Evolutionary conservation across 2,888 invertebrate species (phyloP), one percentile per base, ranked within the genome.

Genomic region (Trissolcus brochymenae): DNA sequence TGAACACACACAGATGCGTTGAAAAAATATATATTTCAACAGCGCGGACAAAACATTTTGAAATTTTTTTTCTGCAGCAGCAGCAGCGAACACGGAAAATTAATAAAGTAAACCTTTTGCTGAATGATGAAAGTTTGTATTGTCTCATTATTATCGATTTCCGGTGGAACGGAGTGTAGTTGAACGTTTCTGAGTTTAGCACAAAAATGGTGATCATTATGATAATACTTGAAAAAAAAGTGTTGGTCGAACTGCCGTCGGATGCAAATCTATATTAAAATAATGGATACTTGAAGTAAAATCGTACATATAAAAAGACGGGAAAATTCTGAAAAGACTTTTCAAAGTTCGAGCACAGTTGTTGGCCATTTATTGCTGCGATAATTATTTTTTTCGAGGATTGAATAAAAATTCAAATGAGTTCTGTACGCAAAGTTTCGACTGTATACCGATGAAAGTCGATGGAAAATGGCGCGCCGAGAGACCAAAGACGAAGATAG

Each of bases 361-460:
- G 68, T 76, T 70, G 66, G 76, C 73, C 78, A 76, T 76, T 78
- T 79, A 85, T 84, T 84, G 83, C 84, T 83, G 79, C 80, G 84
- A 87, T 87, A 86, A 87, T 87, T 86, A 87, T 88, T 86, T 87
- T 84, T 84, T 85, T 85, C 85, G 80, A 82, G 83, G 83, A 86
- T 86, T 82, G 82, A 84, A 84, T 84, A 83, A 84, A 87, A 87
- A 87, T 87, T 86, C 85, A 86, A 86, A 87, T 84, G 84, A 86
- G 85, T 84, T 86, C 81, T 29, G 67, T 72, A 62, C 76, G 75
- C 74, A 84, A 85, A 85, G 82, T 84, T 84, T 81, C 80, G 4
- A 80, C 79, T 78, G 75, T 82, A 79, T 51, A 76, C 74, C 76
- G 62, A 61, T 64, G 76, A 76, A 70, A 78, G 74, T 73, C 71